phyloP scores from a whole-genome alignment of 2,797 vertebrate species.

The Florisuga fusca region DNA sequence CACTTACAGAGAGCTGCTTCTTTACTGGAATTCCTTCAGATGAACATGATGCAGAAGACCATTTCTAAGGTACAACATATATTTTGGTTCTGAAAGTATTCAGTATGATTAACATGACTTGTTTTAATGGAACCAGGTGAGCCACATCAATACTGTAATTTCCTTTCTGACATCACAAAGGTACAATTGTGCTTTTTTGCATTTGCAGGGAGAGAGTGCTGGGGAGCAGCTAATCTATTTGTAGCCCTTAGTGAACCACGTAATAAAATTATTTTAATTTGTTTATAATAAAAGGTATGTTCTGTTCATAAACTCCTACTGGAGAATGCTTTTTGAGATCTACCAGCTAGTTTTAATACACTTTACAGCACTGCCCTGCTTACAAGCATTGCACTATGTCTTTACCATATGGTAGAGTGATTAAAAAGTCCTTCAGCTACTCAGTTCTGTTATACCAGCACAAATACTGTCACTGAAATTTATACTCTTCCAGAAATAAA shows the following conservation, averaged over 20 bases:
- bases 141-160: not conserved
- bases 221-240: not conserved
- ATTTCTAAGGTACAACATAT: not conserved
- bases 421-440: not conserved
- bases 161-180: not conserved
- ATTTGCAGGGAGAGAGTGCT: not conserved
- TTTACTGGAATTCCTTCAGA: not conserved
- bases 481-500: not conserved
- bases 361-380: not conserved
- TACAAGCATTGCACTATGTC: not conserved
- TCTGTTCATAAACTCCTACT: not conserved
- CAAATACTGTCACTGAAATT: not conserved
- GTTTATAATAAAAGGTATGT: not conserved
- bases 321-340: not conserved
- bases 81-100: not conserved
- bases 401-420: not conserved
- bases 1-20: accelerated
- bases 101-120: not conserved
- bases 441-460: not conserved
- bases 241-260: not conserved
- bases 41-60: not conserved
- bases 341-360: not conserved
- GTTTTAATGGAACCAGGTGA: not conserved
- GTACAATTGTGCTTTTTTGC: not conserved
- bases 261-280: not conserved